Evolutionary conservation across 2,797 vertebrate species (phyloP).

Genomic region (Alauda arvensis): DNA sequence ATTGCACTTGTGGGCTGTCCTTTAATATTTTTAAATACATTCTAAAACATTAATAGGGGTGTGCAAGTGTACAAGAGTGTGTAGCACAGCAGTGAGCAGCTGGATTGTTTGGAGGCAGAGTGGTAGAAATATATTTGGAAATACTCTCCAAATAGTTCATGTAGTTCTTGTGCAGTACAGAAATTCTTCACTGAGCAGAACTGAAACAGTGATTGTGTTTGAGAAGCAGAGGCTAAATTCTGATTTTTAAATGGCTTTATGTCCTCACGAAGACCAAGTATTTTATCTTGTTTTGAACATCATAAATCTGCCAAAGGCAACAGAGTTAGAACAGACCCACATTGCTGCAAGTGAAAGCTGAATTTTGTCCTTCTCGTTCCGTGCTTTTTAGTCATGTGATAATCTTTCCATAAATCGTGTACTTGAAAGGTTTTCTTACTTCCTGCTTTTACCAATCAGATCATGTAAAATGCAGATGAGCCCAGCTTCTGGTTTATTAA

Average conservation of each 20-base stretch:
- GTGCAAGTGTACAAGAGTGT: neutral
- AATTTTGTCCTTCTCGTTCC: conserved; percentile 22
- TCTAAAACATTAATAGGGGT: neutral
- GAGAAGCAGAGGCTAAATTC: neutral
- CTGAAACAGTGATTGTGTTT: neutral
- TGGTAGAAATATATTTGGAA: neutral
- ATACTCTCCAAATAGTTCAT: rapidly evolving
- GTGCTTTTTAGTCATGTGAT: conserved; percentile 51
- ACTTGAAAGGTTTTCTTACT: conserved; percentile 63
- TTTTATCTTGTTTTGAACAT: neutral
- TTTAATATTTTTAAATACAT: neutral
- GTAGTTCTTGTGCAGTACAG: neutral
- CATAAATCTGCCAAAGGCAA: neutral
- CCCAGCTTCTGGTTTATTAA: neutral
- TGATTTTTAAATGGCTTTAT: neutral
- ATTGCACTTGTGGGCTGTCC: rapidly evolving
- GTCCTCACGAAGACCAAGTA: neutral
- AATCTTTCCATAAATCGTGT: conserved; percentile 53
- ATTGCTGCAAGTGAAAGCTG: neutral
- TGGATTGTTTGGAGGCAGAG: neutral
- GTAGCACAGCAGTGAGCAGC: neutral
- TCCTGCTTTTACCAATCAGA: conserved; percentile 68
- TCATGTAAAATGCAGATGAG: conserved; percentile 60
- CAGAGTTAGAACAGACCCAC: neutral
- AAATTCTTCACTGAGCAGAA: neutral